Conservation (phyloP, 2,888 invertebrate genomes). For the Dryococelus australis region DNA sequence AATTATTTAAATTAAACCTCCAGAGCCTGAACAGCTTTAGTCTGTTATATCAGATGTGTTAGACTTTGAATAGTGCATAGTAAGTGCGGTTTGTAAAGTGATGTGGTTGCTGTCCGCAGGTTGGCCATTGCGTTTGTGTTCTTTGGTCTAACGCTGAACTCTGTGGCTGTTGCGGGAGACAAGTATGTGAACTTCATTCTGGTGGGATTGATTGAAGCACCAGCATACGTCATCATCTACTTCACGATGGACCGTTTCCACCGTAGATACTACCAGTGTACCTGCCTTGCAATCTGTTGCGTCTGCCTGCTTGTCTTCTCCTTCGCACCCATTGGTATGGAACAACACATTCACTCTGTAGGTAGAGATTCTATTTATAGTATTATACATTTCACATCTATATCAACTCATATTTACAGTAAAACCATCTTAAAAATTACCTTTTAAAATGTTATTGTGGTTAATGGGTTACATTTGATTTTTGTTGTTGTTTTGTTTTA, state of each 20-base stretch:
- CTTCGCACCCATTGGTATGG: constrained; percentile 61
- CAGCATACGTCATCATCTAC: constrained; percentile 47
- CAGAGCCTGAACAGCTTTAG: too few species aligned
- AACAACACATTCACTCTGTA: too few species aligned
- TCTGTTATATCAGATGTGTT: too few species aligned
- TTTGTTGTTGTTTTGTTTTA: too few species aligned
- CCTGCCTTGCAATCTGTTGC: constrained; percentile 48
- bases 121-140: constrained; percentile 51
- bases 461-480: too few species aligned
- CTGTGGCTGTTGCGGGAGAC: constrained; percentile 49
- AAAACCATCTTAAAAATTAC: too few species aligned
- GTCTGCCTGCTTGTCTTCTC: constrained; percentile 65
- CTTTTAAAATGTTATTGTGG: too few species aligned
- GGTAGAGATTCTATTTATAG: too few species aligned
- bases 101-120: constrained; percentile 43
- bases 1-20: too few species aligned
- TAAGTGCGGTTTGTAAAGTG: neutral
- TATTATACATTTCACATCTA: too few species aligned
- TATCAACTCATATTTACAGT: too few species aligned
- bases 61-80: too few species aligned
- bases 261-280: constrained; percentile 44
- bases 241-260: constrained; percentile 45
- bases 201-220: constrained; percentile 48
- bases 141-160: constrained; percentile 51
- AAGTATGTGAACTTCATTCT: constrained; percentile 49